Conservation (phyloP, 1,140 invertebrate genomes). For the Luehdorfia chinensis region DNA sequence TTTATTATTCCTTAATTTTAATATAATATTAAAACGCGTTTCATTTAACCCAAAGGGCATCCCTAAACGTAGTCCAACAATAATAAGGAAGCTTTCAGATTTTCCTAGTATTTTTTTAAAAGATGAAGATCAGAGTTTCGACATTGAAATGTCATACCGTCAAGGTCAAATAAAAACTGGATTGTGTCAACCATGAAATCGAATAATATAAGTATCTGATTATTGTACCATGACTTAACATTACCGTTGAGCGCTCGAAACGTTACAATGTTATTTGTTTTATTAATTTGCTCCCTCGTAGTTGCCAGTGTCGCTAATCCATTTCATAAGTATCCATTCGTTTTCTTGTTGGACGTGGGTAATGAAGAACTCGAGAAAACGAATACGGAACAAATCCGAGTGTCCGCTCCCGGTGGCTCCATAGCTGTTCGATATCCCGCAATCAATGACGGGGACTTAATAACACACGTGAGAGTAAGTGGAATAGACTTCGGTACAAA, state of each 20-base stretch:
- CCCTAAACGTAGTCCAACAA: constrained; percentile 20
- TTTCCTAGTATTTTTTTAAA: constrained; percentile 30
- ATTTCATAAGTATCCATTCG: constrained; percentile 62
- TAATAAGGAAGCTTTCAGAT: constrained; percentile 38
- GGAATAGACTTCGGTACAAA: constrained; percentile 64
- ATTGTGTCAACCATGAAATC: constrained; percentile 52
- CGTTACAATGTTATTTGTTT: constrained; percentile 50
- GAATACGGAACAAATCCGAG: constrained; percentile 54
- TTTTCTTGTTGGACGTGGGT: constrained; percentile 63
- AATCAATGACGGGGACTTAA: constrained; percentile 43
- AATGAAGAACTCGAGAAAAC: constrained; percentile 65
- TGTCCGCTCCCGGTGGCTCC: constrained; percentile 55
- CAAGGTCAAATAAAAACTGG: constrained; percentile 60
- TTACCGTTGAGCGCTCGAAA: constrained; percentile 23
- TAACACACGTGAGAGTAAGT: constrained; percentile 59
- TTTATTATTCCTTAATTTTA: constrained; percentile 8
- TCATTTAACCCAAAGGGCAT: constrained; percentile 2
- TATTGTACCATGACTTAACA: constrained; percentile 54
- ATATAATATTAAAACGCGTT: background rate
- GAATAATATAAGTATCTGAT: constrained; percentile 61
- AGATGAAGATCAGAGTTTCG: constrained; percentile 31
- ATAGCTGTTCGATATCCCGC: constrained; percentile 61
- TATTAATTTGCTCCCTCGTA: constrained; percentile 33
- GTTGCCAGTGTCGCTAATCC: constrained; percentile 40
- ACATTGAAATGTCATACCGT: constrained; percentile 48